These are phyloP conservation scores for Cheumatopsyche charites DNA, from an alignment of 1,140 invertebrate species.

Conservation along the genomic window DNA sequence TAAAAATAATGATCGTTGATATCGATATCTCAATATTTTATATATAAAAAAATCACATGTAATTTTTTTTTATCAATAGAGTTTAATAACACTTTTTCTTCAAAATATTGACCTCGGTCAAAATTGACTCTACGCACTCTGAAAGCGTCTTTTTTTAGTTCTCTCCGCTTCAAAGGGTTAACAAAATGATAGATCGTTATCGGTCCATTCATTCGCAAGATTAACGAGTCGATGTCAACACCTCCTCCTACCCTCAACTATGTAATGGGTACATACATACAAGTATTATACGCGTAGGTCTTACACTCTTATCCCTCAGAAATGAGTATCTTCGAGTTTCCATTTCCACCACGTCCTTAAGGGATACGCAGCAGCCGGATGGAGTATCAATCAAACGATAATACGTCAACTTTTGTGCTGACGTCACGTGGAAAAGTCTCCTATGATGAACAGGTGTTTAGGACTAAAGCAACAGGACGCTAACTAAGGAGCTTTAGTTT, in stretches of 20 bases:
- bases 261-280: too few species aligned
- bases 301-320: too few species aligned
- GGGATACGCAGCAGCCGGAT: neutral
- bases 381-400: constrained; percentile 9
- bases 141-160: neutral
- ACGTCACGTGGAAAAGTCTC: constrained; percentile 8
- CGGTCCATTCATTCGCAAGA: constrained; percentile 11
- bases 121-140: neutral
- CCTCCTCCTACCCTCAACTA: too few species aligned
- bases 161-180: neutral
- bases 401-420: constrained; percentile 9
- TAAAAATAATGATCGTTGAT: too few species aligned
- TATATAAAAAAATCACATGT: too few species aligned
- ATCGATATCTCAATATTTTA: too few species aligned
- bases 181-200: constrained; percentile 20
- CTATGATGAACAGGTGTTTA: constrained; percentile 3
- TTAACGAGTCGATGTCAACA: constrained; percentile 13
- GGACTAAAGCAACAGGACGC: constrained; percentile 3
- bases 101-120: too few species aligned
- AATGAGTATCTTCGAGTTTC: too few species aligned
- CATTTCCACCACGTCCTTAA: neutral
- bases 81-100: too few species aligned
- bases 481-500: neutral
- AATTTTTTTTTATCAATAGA: too few species aligned
- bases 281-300: too few species aligned